Percentiles rank a stretch among this genome's conserved stretches.
phyloP scores from a whole-genome alignment of 1,140 invertebrate species.

The Lepidurus couesii region DNA sequence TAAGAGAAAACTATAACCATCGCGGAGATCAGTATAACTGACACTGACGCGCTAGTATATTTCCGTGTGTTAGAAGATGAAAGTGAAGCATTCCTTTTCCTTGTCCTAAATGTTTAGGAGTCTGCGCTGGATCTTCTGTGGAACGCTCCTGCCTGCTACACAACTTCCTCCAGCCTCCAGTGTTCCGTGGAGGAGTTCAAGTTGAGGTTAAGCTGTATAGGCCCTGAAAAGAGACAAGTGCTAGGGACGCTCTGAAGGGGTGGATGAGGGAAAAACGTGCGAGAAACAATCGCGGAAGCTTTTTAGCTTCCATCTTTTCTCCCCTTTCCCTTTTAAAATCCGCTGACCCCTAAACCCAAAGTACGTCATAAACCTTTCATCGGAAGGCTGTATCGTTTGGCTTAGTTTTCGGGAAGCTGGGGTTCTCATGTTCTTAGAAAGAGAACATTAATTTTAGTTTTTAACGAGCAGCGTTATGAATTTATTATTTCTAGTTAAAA shows the following conservation, averaged over 20 bases:
- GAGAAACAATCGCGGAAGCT: neutral
- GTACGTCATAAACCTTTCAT: neutral
- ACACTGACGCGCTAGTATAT: neutral
- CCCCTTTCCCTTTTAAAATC: neutral
- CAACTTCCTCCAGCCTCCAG: neutral
- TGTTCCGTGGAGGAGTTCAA: neutral
- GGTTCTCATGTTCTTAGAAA: neutral
- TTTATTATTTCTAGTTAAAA: neutral
- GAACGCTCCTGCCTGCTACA: neutral
- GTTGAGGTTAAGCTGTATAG: neutral
- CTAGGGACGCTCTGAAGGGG: neutral
- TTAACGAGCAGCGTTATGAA: neutral
- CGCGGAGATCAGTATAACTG: neutral
- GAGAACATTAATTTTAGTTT: slow-evolving; percentile 2
- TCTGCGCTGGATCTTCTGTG: neutral
- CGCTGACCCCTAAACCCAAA: neutral
- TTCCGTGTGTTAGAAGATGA: neutral
- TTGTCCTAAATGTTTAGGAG: neutral
- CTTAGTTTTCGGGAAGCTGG: neutral
- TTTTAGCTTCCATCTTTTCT: neutral
- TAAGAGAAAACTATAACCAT: too few relatives aligned
- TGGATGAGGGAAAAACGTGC: slow-evolving; percentile 11
- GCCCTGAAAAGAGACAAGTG: neutral
- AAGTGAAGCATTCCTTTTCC: neutral
- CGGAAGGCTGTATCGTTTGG: neutral